Base-by-base conservation (phyloP, 2,113 vertebrate species). In the Vombatus ursinus region DNA sequence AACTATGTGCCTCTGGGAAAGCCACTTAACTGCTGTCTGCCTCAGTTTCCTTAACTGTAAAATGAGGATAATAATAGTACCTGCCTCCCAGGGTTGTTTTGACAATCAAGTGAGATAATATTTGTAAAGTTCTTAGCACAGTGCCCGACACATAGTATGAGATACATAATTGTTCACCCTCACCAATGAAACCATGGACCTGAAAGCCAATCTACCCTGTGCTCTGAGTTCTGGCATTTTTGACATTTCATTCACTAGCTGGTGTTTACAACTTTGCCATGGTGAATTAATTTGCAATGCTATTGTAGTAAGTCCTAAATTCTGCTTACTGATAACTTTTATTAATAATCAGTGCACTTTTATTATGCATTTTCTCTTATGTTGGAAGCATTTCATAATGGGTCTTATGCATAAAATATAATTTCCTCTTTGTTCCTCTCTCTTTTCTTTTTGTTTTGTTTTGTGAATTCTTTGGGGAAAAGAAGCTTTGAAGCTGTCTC, bases 381-480 rank as follows among this genome's bases (percentile, higher is more conserved):
- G 50, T 1, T 95, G 44, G 8, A 98, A 96, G 93, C 52, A 14
- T 2, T 25, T 50, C 68, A 23, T 84, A n/a, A 84, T 84, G 0
- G n/a, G 0, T 19, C 95, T 93, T 91, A 24, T 90, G 77, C 90
- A 49, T 90, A 24, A 91, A 96, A 44, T 9, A 26, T 37, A 52
- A 50, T 92, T 89, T 50, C 23, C 0, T 44, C 37, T 94, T 89
- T 93, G 19, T 61, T 94, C 52, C n/a, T 93, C 91, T 31, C 22
- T 19, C 8, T 44, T 95, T 77, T 24, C n/a, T 2, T 47, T 94
- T 91, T 49, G 48, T 49, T 92, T 37, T n/a, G 61, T 92, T 93
- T 94, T 95, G 44, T 91, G 93, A 91, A 53, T 92, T 94, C 90
- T 51, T 94, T 95, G 92, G 93, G 48, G 51, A 93, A 97, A 52